Percentiles rank a stretch among this genome's conserved stretches.
Conservation (phyloP, 2,797 vertebrate species). For the Anableps anableps region DNA sequence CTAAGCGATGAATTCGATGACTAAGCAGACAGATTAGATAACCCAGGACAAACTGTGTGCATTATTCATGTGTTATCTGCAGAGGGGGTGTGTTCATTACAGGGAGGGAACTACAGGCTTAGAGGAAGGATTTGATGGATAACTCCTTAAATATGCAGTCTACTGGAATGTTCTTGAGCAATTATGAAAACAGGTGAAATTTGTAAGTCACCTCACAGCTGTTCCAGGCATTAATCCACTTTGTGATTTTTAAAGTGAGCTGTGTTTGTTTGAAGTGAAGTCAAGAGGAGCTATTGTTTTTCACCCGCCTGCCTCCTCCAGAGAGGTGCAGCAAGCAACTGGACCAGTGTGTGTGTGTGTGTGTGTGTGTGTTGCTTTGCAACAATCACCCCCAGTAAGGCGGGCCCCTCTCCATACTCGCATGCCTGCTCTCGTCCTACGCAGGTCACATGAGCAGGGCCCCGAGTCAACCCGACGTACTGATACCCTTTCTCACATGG, state of each 20-base stretch:
- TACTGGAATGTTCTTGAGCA: slow-evolving; percentile 19
- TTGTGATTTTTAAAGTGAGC: slow-evolving; percentile 61
- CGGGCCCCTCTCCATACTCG: slow-evolving; percentile 62
- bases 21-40: slow-evolving; percentile 47
- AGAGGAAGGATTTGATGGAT: background rate
- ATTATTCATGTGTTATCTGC: slow-evolving; percentile 36
- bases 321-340: slow-evolving; percentile 61
- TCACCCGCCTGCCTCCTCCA: slow-evolving; percentile 58
- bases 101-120: background rate
- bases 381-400: slow-evolving; percentile 67
- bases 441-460: slow-evolving; percentile 63
- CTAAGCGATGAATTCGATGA: background rate
- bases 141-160: slow-evolving; percentile 25
- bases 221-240: slow-evolving; percentile 50
- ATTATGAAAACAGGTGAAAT: background rate
- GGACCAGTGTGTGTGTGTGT: slow-evolving; percentile 22
- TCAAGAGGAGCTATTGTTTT: slow-evolving; percentile 75
- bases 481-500: slow-evolving; percentile 30
- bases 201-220: background rate
- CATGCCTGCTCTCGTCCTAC: slow-evolving; percentile 74
- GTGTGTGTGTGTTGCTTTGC: slow-evolving; percentile 29
- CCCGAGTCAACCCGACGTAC: slow-evolving; percentile 48
- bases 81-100: slow-evolving; percentile 26
- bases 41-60: slow-evolving; percentile 18
- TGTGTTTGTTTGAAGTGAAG: slow-evolving; percentile 64